These are phyloP conservation scores for Cancer borealis DNA, from an alignment of 2,888 invertebrate species.

Conservation along the genomic window DNA sequence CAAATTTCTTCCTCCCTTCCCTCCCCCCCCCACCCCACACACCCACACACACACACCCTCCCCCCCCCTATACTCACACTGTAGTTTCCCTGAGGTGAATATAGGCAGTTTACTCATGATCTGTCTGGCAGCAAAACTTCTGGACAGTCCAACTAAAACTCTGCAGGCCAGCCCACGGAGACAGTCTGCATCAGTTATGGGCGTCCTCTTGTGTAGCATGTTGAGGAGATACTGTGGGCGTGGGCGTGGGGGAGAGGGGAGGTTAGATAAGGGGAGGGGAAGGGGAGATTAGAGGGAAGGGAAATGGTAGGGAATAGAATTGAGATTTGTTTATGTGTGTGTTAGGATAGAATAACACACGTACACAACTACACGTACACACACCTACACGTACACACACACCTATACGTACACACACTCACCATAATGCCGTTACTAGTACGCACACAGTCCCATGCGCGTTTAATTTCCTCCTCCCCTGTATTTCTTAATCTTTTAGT, in stretches of 20 bases:
- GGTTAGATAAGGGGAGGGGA: too few relatives aligned
- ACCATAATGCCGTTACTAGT: slow-evolving; percentile 98
- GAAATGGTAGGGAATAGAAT: too few relatives aligned
- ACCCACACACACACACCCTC: slow-evolving; percentile 87
- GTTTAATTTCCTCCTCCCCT: slow-evolving; percentile 90
- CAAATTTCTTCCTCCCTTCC: neutral
- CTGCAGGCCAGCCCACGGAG: slow-evolving; percentile 95
- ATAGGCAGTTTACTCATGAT: slow-evolving; percentile 97
- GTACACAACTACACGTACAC: too few relatives aligned
- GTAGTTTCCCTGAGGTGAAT: slow-evolving; percentile 94
- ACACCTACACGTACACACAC: too few relatives aligned
- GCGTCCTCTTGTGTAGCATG: slow-evolving; percentile 93
- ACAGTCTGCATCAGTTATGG: slow-evolving; percentile 97
- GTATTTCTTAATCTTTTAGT: slow-evolving; percentile 1
- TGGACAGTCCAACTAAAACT: slow-evolving; percentile 93
- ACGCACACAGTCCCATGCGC: slow-evolving; percentile 96
- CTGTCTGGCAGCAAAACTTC: slow-evolving; percentile 94
- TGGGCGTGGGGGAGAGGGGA: too few relatives aligned
- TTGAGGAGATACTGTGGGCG: slow-evolving; percentile 88
- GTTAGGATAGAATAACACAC: too few relatives aligned
- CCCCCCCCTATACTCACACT: slow-evolving; percentile 85
- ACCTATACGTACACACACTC: neutral
- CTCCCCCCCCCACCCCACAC: neutral
- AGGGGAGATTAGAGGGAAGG: too few relatives aligned
- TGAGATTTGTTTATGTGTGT: too few relatives aligned